Evolutionary conservation across 2,113 vertebrate species (phyloP).

Genomic region (Uropsilus gracilis): DNA sequence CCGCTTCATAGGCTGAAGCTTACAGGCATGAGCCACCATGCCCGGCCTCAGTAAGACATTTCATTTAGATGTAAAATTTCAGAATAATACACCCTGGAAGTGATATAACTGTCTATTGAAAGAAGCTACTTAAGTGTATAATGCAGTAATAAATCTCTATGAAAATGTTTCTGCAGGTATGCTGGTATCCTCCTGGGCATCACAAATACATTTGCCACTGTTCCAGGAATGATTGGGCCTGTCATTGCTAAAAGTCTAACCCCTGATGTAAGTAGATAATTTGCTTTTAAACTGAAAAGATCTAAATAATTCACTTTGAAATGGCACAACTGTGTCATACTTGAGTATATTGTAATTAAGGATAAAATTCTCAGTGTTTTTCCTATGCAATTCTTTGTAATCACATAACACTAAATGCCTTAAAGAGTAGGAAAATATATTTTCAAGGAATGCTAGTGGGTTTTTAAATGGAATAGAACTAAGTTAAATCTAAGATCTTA

Average conservation of each 20-base stretch:
- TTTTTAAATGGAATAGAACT: constrained; percentile 19
- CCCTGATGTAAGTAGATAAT: constrained; percentile 89
- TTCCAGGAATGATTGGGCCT: constrained; percentile 97
- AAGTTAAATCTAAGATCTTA: background rate
- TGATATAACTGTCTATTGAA: background rate
- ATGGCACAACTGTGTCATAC: background rate
- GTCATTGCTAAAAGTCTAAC: constrained; percentile 94
- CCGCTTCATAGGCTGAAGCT: too few relatives aligned
- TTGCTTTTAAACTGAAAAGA: background rate
- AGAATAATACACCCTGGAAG: background rate
- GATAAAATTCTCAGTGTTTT: background rate
- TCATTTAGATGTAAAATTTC: background rate
- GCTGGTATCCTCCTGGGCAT: constrained; percentile 97
- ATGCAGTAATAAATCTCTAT: background rate
- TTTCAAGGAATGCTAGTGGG: background rate
- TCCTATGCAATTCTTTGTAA: background rate
- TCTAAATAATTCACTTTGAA: background rate
- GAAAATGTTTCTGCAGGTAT: constrained; percentile 87
- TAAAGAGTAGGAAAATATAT: background rate
- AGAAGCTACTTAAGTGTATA: background rate
- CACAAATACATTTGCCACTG: constrained; percentile 97
- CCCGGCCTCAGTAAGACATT: too few relatives aligned
- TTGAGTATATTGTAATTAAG: constrained; percentile 45
- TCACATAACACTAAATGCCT: background rate
- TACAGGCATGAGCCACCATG: too few relatives aligned